phyloP scores from a whole-genome alignment of 2,797 vertebrate species.

The Rhinichthys osculus region DNA sequence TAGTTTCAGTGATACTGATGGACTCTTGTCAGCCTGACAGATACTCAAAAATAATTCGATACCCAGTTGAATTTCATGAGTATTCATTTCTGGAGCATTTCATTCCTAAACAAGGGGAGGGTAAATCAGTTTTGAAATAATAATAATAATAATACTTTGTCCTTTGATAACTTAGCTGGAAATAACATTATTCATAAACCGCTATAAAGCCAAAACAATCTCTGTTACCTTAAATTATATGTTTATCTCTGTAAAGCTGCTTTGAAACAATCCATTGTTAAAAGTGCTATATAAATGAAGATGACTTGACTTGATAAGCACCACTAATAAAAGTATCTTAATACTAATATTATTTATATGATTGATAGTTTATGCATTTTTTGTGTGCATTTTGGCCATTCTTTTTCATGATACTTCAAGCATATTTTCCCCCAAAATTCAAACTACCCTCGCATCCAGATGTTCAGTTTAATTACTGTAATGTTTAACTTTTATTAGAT shows the following conservation, averaged over 20 bases:
- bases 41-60: not conserved
- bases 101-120: not conserved
- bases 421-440: not conserved
- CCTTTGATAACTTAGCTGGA: too few species aligned
- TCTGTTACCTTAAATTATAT: too few species aligned
- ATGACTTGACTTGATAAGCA: too few species aligned
- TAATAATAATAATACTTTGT: not conserved
- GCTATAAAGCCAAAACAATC: too few species aligned
- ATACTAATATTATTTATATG: too few species aligned
- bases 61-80: not conserved
- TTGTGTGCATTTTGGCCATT: too few species aligned
- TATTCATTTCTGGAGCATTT: not conserved
- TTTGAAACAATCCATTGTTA: too few species aligned
- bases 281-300: too few species aligned
- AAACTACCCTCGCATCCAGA: not conserved
- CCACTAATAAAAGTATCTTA: too few species aligned
- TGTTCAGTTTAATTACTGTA: not conserved
- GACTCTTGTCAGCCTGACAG: not conserved
- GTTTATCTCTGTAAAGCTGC: too few species aligned
- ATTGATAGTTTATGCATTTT: too few species aligned
- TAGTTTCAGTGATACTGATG: constrained; percentile 49
- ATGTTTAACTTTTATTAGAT: not conserved
- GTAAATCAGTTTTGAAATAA: not conserved
- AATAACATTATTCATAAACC: too few species aligned
- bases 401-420: not conserved